These are phyloP conservation scores for Sebastes hopkinsi DNA, from an alignment of 2,797 vertebrate species.

Conservation along the genomic window DNA sequence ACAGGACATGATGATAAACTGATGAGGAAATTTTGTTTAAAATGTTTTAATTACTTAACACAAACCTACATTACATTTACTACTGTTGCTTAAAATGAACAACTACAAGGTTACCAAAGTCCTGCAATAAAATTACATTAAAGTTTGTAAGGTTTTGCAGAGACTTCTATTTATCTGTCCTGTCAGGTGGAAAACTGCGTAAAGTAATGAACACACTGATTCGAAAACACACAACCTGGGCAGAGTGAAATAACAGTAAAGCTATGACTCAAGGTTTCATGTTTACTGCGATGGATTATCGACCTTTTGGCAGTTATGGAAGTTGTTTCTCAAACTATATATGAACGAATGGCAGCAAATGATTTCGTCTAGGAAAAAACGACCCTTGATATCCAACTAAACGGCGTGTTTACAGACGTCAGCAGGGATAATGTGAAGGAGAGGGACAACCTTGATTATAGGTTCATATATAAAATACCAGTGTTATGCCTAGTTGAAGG, in stretches of 20 bases:
- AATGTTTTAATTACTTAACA: neutral
- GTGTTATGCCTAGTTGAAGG: conserved; percentile 21
- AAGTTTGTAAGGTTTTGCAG: neutral
- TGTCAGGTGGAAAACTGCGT: neutral
- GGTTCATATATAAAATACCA: conserved; percentile 49
- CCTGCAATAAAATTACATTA: neutral
- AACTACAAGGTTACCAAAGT: neutral
- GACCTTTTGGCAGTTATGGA: neutral
- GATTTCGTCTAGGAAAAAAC: neutral
- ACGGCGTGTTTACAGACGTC: conserved; percentile 27
- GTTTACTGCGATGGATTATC: conserved; percentile 6
- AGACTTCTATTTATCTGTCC: neutral
- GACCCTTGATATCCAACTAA: neutral
- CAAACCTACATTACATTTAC: conserved; percentile 1
- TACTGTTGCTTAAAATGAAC: conserved; percentile 11
- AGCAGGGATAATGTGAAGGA: conserved; percentile 43
- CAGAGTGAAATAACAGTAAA: neutral
- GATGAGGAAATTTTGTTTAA: neutral
- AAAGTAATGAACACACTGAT: neutral
- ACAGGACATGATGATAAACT: neutral
- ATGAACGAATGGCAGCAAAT: neutral
- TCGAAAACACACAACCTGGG: neutral
- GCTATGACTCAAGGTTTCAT: neutral
- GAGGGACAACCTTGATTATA: conserved; percentile 32
- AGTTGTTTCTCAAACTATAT: neutral